Evolutionary conservation across 2,888 invertebrate genomes (phyloP).

Genomic region (Ophion costatus): DNA sequence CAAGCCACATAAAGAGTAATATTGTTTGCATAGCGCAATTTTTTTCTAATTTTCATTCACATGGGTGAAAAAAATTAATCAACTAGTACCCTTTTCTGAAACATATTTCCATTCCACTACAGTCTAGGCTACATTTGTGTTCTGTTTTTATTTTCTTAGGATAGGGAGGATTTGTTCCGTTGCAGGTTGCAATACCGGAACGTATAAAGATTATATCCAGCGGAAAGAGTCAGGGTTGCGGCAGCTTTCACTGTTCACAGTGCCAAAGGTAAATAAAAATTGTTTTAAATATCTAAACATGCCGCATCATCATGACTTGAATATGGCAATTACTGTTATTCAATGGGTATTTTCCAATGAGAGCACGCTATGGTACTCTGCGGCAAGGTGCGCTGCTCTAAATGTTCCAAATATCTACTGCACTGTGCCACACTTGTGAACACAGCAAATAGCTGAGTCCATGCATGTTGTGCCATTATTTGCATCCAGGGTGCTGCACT

Average conservation of each 20-base stretch:
- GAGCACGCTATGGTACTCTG: slow-evolving; percentile 6
- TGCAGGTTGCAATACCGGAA: not conserved
- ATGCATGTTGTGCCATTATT: too few species aligned
- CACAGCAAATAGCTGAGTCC: slow-evolving; percentile 4
- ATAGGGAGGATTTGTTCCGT: slow-evolving; percentile 1
- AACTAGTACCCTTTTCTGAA: not conserved
- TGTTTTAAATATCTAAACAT: not conserved
- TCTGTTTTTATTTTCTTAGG: slow-evolving; percentile 1
- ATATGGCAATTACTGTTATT: too few species aligned
- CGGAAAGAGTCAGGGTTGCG: slow-evolving; percentile 2
- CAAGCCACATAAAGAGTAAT: not conserved
- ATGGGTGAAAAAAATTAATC: not conserved
- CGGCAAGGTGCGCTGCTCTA: not conserved
- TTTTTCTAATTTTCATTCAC: not conserved
- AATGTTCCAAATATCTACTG: slow-evolving; percentile 11
- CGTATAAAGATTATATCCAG: not conserved
- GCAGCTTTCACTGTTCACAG: not conserved
- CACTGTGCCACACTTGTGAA: slow-evolving; percentile 1
- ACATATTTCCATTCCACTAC: not conserved
- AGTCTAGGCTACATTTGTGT: not conserved
- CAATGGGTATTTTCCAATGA: slow-evolving; percentile 7
- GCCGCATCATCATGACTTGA: not conserved
- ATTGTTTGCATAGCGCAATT: not conserved
- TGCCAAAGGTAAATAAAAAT: slow-evolving; percentile 1
- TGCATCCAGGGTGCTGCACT: not conserved